Evolutionary conservation across 2,113 vertebrate genomes (phyloP).

Genomic region (Cepphus grylle): DNA sequence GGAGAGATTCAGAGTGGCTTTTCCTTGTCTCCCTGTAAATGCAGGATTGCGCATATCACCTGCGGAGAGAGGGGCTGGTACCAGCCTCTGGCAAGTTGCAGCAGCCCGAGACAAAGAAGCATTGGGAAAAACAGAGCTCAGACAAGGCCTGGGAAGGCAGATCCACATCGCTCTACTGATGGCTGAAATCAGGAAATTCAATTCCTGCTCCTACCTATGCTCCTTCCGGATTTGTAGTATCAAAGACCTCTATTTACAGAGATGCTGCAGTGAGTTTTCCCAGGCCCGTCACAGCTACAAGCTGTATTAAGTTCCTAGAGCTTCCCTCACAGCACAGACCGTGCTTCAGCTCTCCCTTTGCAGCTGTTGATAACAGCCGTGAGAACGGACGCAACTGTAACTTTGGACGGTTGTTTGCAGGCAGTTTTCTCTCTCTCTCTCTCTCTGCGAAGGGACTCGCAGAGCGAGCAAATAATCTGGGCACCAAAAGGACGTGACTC

Average conservation of each 20-base stretch:
- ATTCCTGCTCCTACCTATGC: background rate
- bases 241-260: background rate
- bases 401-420: fast-evolving
- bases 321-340: background rate
- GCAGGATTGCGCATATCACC: background rate
- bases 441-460: background rate
- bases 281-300: background rate
- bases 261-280: background rate
- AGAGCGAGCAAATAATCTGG: background rate
- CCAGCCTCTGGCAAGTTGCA: background rate
- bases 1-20: background rate
- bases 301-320: conserved; percentile 29
- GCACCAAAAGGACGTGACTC: background rate
- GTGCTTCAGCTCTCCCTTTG: background rate
- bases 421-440: background rate
- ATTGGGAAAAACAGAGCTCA: background rate
- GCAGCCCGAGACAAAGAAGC: background rate
- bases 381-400: background rate
- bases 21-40: background rate
- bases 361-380: conserved; percentile 26
- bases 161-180: background rate
- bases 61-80: background rate
- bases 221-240: background rate
- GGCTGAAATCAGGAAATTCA: background rate
- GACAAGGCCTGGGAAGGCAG: background rate